Base-by-base conservation (phyloP, 2,888 invertebrate species). In the Agelastica alni region DNA sequence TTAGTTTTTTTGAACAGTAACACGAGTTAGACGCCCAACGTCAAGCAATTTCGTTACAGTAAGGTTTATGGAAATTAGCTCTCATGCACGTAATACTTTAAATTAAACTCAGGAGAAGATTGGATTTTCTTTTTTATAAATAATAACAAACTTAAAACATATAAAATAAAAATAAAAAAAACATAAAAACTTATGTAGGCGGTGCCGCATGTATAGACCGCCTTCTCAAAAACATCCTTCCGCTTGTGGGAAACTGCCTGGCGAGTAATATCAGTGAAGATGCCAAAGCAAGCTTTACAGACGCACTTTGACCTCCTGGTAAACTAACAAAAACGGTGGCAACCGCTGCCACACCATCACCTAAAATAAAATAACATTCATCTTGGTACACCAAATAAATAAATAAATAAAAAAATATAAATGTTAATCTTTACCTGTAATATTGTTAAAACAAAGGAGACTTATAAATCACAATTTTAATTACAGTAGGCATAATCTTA, bases 261-360 rank as follows among this genome's bases (percentile, higher is more conserved):
- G 86, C 81, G 64, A 88, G 80, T 64, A 87, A 80, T 70, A 92
- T 89, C 56, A 93, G 80, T 5, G 91, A 87, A 51, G 93, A 93
- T 43, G 88, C 93, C 53, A 93, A 79, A 22, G 91, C 89, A 63
- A 93, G 79, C 65, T 89, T 86, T 18, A 89, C 86, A 1, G 91
- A 89, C 37, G 90, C 90, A 62, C 85, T 83, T 22, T 83, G 81
- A 1, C 91, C 93, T 26, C 95, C 95, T 0, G 96, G 96, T 65
- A 96, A 78, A 73, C 91, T 88, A 56, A 96, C 88, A 69, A 96
- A 87, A 36, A 96, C 89, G 0, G 96, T 92, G 51, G 91, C 90
- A 44, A 96, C 91, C n/a, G 93, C 95, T 9, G 94, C 93, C 32
- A 90, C 81, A 26, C 89, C 90, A 79, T 96, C 94, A 53, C 85